Evolutionary conservation across 92 coral and sea anemone species (phyloP), one percentile per base, ranked within the genome.

Genomic region (Galaxea fascicularis): DNA sequence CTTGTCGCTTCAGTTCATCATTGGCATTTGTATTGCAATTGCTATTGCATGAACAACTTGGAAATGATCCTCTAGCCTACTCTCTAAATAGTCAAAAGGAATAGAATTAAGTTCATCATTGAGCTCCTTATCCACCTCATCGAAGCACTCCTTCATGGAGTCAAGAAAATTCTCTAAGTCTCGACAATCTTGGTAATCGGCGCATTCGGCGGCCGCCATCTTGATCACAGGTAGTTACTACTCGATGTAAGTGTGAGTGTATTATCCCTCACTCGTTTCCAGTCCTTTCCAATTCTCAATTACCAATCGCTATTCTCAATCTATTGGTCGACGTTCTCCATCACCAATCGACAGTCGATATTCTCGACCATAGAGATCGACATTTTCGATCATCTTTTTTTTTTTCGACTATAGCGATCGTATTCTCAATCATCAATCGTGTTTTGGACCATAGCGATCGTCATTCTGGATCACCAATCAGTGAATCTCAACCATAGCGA

Each of bases 41-140:
- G 70, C 69, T 35, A 71, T 86, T 53, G 79, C 73, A 44, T 78
- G 59, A 65, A 85, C 89, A 77, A 77, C 51, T 85, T 85, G 84
- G 71, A 85, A 86, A 52, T 86, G 90, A 69, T 79, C 71, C 68
- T 85, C 89, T 35, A 77, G 73, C 84, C 72, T 85, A 78, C 76
- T 59, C 73, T 84, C 78, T 71, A 77, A 73, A 60, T 77, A 85
- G 76, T 77, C 89, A 71, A 85, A 85, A 11, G 89, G 89, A 78
- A 85, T 85, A 67, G 84, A 77, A 71, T 65, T 25, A 73, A 39
- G 15, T 85, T 85, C 84, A 52, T 85, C 77, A 64, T 31, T 27
- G 47, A 77, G 76, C 56, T 67, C 84, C 51, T 78, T 30, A 51
- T 76, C 60, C 57, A 76, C 82, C 28, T 79, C 77, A 41, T 85